These are phyloP conservation scores for Pterostichus niger DNA, from an alignment of 2,888 invertebrate genomes.

Conservation along the genomic window DNA sequence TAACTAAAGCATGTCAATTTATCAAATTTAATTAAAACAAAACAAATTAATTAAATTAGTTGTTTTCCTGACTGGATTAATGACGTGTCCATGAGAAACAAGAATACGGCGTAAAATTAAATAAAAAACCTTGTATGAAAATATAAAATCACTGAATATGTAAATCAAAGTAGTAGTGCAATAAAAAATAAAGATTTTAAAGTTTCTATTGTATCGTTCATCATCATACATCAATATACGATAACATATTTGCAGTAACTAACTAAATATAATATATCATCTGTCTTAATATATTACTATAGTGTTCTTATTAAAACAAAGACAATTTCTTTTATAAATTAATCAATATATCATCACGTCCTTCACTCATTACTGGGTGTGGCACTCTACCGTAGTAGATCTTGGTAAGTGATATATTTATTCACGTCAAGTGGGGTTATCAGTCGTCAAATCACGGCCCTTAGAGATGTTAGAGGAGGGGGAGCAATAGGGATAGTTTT, in stretches of 20 bases:
- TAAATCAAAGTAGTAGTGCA: not conserved
- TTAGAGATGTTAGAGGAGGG: no score
- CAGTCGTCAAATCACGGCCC: no score
- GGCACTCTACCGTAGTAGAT: no score
- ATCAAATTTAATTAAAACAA: constrained; percentile 20
- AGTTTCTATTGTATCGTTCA: constrained; percentile 18
- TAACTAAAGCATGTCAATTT: constrained; percentile 6
- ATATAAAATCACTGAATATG: constrained; percentile 7
- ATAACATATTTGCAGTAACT: not conserved
- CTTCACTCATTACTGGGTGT: no score
- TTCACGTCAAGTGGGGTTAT: no score
- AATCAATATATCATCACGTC: no score
- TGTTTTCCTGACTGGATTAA: not conserved
- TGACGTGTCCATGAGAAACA: not conserved
- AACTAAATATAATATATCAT: not conserved
- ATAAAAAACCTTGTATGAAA: not conserved
- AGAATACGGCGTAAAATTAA: not conserved
- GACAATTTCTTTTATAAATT: not conserved
- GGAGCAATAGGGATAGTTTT: no score
- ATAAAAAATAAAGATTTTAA: not conserved
- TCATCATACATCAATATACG: constrained; percentile 23
- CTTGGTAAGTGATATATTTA: no score
- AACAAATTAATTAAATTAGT: constrained; percentile 15
- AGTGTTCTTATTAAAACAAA: not conserved
- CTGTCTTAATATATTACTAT: not conserved